Evolutionary conservation across 1,140 invertebrate species (phyloP), one percentile per base, ranked within the genome.

Genomic region (Caenorhabditis brenneri): DNA sequence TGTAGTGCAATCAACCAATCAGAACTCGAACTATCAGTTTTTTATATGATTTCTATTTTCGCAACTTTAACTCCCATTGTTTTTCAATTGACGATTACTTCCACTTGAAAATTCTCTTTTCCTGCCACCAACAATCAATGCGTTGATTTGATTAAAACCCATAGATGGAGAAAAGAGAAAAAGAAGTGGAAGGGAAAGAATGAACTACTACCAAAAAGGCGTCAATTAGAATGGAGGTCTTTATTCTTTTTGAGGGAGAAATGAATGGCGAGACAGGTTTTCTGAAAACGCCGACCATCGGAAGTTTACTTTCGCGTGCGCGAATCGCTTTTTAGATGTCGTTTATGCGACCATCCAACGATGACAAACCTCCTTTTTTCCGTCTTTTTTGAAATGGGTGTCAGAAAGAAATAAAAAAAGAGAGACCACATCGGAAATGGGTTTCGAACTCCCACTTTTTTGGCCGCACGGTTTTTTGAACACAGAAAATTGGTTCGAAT

Each of bases 261-360:
- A 46, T 22, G 65, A 74, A 74, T 74, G 36, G 65, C n/a, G 65
- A 74, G 65, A 74, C 65, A 74, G 65, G 65, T 74, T 74, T 74
- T 74, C 22, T 74, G 65, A 74, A n/a, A 74, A 74, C 65, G 65
- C 36, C 65, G 65, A 74, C 29, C 65, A 31, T 74, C 65, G 65
- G 65, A 74, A 74, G 65, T 74, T 74, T 74, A 74, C 65, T 74
- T 74, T 74, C n/a, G 65, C 65, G 58, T 74, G 36, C 36, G 65
- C 65, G 31, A 65, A 36, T 65, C 58, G 58, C 33, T 39, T 36
- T 42, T 42, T 39, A 74, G 36, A 42, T 10, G 36, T 24, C 36
- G 27, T 74, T 74, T 74, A 42, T 24, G 65, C 27, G 65, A 74
- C 29, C 65, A 46, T 39, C 36, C 65, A 42, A 46, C 65, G 36